Base-by-base conservation (phyloP, 2,888 invertebrate genomes). In the Masnerella sp. region DNA sequence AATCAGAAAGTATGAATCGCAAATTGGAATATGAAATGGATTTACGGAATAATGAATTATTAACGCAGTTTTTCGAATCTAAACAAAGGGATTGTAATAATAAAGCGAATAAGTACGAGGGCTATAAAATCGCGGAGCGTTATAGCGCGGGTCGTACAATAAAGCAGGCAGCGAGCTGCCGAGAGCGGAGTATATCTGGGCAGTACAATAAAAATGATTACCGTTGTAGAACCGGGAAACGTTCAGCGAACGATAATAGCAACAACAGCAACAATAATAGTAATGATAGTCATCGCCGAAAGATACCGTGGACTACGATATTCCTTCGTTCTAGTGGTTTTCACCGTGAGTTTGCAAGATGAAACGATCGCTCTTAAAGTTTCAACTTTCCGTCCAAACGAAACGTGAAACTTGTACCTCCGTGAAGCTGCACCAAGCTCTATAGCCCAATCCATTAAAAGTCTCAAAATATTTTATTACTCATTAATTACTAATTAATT, bases 191-290 rank as follows among this genome's bases (percentile, higher is more conserved):
- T 54, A 38, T 62, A 69, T 61, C 61, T 61, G 61, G 34, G 40
- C 28, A 34, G 61, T 62, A 54, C 54, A 69, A 62, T 69, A 69
- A 69, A 69, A 69, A 69, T 69, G 69, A 69, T 69, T 69, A 62
- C 61, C 47, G 54, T 61, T 69, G 69, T 61, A 54, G 54, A 61
- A 52, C 40, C 61, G 54, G 59, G 61, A 54, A 69, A 61, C 69
- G 59, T 62, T 62, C 54, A 56, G 32, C 11, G 40, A 22, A 61
- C 59, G 68, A 52, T 61, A 59, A 61, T 61, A 45, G 68, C 61
- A 61, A 59, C 68, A 61, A 69, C 45, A 34, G 59, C 61, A 69
- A 69, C 68, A 54, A 59, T 54, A 62, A 47, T 47, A 69, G 61
- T 49, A 54, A 61, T 54, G 61, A 61, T 62, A 69, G 69, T 54